phyloP scores from a whole-genome alignment of 2,797 vertebrate species.

The Myripristis murdjan region DNA sequence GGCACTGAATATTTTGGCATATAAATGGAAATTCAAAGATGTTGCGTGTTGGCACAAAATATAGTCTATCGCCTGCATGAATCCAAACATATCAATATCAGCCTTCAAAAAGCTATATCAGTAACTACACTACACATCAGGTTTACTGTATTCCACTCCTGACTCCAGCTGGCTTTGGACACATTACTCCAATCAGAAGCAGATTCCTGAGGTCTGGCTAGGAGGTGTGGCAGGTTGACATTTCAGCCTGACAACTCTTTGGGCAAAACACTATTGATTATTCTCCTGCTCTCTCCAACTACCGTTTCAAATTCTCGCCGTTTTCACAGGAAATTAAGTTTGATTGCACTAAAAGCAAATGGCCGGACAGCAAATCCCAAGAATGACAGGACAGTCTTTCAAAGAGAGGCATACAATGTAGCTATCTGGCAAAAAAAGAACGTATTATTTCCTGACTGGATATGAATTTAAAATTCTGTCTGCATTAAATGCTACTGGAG shows the following conservation, averaged over 20 bases:
- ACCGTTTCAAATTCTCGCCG: not conserved
- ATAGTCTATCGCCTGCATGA: too few relatives aligned
- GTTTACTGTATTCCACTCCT: too few relatives aligned
- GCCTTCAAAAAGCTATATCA: too few relatives aligned
- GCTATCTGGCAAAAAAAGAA: not conserved
- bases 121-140: too few relatives aligned
- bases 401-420: not conserved
- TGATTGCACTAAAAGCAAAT: not conserved
- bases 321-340: not conserved
- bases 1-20: too few relatives aligned
- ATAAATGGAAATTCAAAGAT: too few relatives aligned
- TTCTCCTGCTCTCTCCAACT: not conserved
- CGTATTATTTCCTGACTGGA: not conserved
- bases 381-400: not conserved
- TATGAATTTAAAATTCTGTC: constrained; percentile 9
- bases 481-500: constrained; percentile 1
- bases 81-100: too few relatives aligned
- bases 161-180: too few relatives aligned
- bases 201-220: not conserved
- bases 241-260: constrained; percentile 5
- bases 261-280: constrained; percentile 5
- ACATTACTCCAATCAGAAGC: not conserved
- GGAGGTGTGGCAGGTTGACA: constrained; percentile 10
- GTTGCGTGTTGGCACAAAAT: too few relatives aligned
- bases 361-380: not conserved